Percentiles rank a stretch among this genome's conserved stretches.
Evolutionary conservation across 2,113 vertebrate genomes (phyloP).

Genomic region (Gnathonemus echidnorhynchus): DNA sequence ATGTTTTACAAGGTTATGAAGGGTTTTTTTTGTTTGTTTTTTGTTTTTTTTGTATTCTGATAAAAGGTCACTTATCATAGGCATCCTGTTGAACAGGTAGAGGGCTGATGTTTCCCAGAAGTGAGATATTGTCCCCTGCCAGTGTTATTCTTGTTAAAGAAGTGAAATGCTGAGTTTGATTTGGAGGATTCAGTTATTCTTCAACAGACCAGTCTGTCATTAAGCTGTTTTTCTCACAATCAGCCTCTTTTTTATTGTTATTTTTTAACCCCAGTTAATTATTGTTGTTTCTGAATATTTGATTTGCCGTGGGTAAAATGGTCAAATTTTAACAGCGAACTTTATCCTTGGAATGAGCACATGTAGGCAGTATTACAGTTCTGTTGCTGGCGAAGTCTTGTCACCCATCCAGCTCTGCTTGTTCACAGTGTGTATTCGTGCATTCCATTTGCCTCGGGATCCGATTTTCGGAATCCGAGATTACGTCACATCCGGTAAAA

Average conservation of each 20-base stretch:
- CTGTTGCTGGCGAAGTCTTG: background rate
- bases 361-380: background rate
- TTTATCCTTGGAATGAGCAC: background rate
- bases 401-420: background rate
- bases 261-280: background rate
- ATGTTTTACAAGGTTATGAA: background rate
- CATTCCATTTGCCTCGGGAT: too few species aligned
- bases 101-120: background rate
- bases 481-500: too few species aligned
- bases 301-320: background rate
- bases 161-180: background rate
- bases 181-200: background rate
- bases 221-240: background rate
- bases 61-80: too few species aligned
- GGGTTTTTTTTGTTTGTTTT: background rate
- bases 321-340: background rate
- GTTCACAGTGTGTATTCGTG: background rate
- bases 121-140: background rate
- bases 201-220: background rate
- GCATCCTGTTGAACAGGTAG: background rate
- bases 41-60: too few species aligned
- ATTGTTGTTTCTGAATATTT: background rate
- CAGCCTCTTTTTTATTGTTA: background rate
- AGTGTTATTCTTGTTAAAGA: background rate
- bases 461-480: too few species aligned